phyloP scores from a whole-genome alignment of 2,113 vertebrate species.

The Neolamprologus modestus region DNA sequence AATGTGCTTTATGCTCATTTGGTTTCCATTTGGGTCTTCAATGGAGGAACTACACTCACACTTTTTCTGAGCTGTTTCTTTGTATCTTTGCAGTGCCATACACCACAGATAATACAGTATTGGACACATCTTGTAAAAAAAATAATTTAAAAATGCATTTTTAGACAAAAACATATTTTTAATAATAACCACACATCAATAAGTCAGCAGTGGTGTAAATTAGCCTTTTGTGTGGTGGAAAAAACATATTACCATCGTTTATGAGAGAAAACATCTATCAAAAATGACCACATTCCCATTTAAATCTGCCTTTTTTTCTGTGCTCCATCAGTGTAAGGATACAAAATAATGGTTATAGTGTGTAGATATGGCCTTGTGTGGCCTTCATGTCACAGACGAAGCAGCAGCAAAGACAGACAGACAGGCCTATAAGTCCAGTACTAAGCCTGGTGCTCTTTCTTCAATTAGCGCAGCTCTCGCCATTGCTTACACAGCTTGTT shows the following conservation, averaged over 20 bases:
- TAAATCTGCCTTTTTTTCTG: background rate
- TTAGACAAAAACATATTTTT: background rate
- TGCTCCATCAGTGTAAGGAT: background rate
- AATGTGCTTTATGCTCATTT: slow-evolving; percentile 2
- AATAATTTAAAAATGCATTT: fast-evolving
- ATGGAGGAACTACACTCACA: background rate
- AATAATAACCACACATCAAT: background rate
- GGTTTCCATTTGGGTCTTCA: background rate
- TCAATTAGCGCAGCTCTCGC: slow-evolving; percentile 42
- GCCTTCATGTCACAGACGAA: slow-evolving; percentile 13
- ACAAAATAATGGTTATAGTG: background rate
- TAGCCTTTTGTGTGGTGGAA: background rate
- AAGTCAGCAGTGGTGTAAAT: background rate
- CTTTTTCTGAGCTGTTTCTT: background rate
- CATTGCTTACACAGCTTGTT: slow-evolving; percentile 55
- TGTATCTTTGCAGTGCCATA: background rate
- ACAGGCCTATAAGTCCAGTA: background rate
- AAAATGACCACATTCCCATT: background rate
- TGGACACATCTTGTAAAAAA: background rate
- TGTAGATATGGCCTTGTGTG: slow-evolving; percentile 46
- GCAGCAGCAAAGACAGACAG: background rate
- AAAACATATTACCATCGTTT: background rate
- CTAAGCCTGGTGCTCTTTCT: slow-evolving; percentile 47
- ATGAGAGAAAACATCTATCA: background rate
- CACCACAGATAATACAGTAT: background rate